Conservation (phyloP, 1,140 invertebrate genomes). For the Cepaea nemoralis region DNA sequence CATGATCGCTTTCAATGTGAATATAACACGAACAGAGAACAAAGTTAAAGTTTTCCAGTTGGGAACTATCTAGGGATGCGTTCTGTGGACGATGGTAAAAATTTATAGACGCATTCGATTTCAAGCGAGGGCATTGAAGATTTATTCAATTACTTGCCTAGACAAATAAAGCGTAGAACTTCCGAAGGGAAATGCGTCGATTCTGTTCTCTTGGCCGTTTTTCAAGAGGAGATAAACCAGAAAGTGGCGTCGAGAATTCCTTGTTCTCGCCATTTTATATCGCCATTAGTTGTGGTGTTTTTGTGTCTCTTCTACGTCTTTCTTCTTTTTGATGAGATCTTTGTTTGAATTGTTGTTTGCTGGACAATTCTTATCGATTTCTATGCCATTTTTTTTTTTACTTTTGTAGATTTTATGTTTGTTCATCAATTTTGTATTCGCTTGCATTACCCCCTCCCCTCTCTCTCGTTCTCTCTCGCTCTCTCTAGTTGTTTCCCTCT, state of each 20-base stretch:
- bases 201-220: background rate
- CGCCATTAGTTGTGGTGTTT: background rate
- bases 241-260: background rate
- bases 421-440: no score
- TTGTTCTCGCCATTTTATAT: background rate
- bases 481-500: no score
- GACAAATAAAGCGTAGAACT: background rate
- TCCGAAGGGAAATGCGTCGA: conserved; percentile 5
- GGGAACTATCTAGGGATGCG: background rate
- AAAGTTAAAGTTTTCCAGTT: background rate
- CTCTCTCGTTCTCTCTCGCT: no score
- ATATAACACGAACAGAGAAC: background rate
- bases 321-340: no score
- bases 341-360: no score
- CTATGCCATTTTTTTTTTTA: no score
- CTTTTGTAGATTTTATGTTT: no score
- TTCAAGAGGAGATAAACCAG: conserved; percentile 2
- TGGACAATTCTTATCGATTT: no score
- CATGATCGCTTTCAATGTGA: background rate
- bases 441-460: no score
- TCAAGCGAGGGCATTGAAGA: background rate
- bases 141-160: background rate
- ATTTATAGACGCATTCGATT: background rate
- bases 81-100: background rate
- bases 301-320: no score